Evolutionary conservation across 2,113 vertebrate species (phyloP), one percentile per base, ranked within the genome.

Genomic region (Leptosomus discolor): DNA sequence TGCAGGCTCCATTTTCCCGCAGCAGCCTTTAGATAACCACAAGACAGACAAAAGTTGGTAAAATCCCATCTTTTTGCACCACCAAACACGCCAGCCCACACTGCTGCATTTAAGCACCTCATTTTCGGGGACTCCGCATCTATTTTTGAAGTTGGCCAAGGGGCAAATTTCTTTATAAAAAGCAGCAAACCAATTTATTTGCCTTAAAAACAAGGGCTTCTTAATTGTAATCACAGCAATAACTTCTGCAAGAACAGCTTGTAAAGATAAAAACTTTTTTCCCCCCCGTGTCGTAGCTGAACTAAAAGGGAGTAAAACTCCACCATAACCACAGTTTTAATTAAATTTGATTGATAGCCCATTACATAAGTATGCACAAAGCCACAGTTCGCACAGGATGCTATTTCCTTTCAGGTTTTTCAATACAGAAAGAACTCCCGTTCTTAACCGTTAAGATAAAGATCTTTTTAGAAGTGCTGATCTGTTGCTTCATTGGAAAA

Each of bases 331-430:
- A 30, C 34, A 61, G 48, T 76, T 91, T 97, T 94, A 96, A 95
- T 95, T 94, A 96, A 94, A 64, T 88, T 29, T 93, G 82, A 95
- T 24, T 89, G 88, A 93, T 81, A 86, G 69, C 54, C 30, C 63
- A 74, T 21, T 86, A 36, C 73, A 17, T 37, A 91, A 85, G 76
- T 9, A 89, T 11, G 50, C 90, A 93, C 57, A 48, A 16, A 36
- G 74, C 91, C 82, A 64, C 39, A 57, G 60, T 8, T 86, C 8
- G 0, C 51, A 39, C 32, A 68, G 80, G 79, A 84, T 18, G 41
- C 36, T 2, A 1, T 29, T 88, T 76, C 79, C 73, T 92, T 85
- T 67, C 6, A 43, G 34, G 20, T 75, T 94, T 80, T 39, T 87
- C 84, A 97, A 54, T 39, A 29, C 7, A 86, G 46, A 89, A 87